Evolutionary conservation across 1,140 invertebrate species (phyloP), one percentile per base, ranked within the genome.

Genomic region (Euborellia annulipes): DNA sequence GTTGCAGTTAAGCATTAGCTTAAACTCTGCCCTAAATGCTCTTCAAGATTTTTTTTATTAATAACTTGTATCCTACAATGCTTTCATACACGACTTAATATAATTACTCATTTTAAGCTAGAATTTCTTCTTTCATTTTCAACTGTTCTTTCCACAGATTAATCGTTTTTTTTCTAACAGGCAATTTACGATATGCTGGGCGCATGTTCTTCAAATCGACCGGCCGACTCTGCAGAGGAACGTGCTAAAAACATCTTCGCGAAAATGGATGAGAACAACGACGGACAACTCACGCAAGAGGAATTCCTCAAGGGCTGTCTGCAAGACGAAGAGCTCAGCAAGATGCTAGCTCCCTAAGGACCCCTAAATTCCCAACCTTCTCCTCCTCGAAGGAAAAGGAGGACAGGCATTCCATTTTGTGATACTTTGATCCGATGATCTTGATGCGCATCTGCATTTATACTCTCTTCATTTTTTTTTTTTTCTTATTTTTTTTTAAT

Each of bases 101-200:
- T n/a, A n/a, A n/a, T n/a, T n/a, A n/a, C n/a, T n/a, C n/a, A n/a
- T n/a, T n/a, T n/a, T n/a, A n/a, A n/a, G n/a, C n/a, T n/a, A n/a
- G n/a, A n/a, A n/a, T n/a, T n/a, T n/a, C n/a, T n/a, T n/a, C n/a
- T n/a, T n/a, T 27, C 4, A 27, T 4, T 11, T 11, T 27, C 23
- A 6, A 27, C 23, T 11, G 4, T 27, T 27, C 23, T 11, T 6
- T 11, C 23, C 23, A 27, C 11, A 11, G 23, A 27, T 4, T 4
- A 11, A 27, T 6, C 11, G 23, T 27, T 27, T 27, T 27, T 27
- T 6, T 27, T 4, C 53, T 71, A 73, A 21, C 72, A 98, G 92
- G 93, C 94, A 49, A 97, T 98, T 65, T 98, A 98, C 66, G 91
- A 96, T 64, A 98, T 98, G 92, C 68, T 94, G 57, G 89, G 93